Conservation (phyloP, 2,888 invertebrate species). For the Ashinkailepas kermadecensis region DNA sequence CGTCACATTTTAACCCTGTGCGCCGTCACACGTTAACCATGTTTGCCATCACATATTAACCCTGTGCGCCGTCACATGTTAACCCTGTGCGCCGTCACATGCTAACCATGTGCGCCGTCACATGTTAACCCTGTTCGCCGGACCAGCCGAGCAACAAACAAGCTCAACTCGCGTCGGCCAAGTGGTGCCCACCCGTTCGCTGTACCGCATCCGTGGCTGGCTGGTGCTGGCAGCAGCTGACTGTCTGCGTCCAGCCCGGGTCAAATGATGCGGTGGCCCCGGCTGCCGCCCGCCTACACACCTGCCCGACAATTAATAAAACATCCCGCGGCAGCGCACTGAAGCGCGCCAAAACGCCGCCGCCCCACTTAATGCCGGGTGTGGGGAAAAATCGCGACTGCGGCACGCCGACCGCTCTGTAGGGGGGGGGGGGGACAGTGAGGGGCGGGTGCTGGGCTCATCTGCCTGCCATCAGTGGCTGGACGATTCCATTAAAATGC, state of each 20-base stretch:
- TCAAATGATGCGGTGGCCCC: neutral
- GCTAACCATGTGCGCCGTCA: too few species aligned
- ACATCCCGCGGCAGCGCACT: neutral
- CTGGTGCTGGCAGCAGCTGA: too few species aligned
- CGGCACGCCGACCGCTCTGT: neutral
- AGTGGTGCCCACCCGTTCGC: too few species aligned
- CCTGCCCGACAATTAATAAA: slow-evolving; percentile 11
- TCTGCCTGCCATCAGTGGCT: neutral
- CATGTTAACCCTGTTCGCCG: too few species aligned
- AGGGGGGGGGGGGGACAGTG: neutral
- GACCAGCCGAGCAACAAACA: too few species aligned
- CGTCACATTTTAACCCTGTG: too few species aligned
- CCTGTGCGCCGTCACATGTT: too few species aligned
- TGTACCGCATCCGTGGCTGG: too few species aligned
- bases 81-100: too few species aligned
- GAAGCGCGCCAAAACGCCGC: neutral
- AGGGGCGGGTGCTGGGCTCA: neutral
- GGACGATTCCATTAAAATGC: slow-evolving; percentile 10
- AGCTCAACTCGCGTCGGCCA: too few species aligned
- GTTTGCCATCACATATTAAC: too few species aligned
- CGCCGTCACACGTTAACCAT: too few species aligned
- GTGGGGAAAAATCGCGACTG: neutral
- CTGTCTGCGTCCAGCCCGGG: neutral
- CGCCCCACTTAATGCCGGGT: neutral
- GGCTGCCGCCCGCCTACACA: neutral